Base-by-base conservation (phyloP, 1,140 invertebrate species). In the Coenobita brevimanus region DNA sequence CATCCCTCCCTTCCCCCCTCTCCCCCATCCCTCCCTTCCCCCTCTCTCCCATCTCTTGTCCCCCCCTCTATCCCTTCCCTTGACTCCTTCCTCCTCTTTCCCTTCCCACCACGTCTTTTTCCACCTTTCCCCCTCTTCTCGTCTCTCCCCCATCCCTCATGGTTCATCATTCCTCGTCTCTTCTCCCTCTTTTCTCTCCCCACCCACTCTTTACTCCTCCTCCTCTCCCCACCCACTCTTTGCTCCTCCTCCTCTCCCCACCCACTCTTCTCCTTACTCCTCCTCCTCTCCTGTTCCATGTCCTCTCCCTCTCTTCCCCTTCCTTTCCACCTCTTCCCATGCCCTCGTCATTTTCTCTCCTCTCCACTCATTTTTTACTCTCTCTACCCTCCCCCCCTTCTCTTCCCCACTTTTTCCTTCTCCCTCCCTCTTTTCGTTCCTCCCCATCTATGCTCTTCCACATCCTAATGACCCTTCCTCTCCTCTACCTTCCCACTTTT, bases 61-160 rank as follows among this genome's bases (percentile, higher is more conserved):
- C 46, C 57, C 46, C 60, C 46, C 60, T 43, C 81, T 50, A 24
- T 71, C 46, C 21, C 64, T 73, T 36, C n/a, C 50, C 43, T 57
- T 60, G 50, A n/a, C 33, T 75, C 50, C 41, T 41, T 73, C 50
- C 36, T 21, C 27, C 46, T 57, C 60, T 41, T 41, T 36, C 43
- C 43, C 38, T 78, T 41, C 46, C 46, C 43, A n/a, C 54, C 36
- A 36, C 15, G 38, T 8, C 24, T 71, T 54, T 71, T 43, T 41
- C 38, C 50, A 15, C 38, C 38, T 41, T 3, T 36, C 38, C 8
- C n/a, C 24, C 36, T 80, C 36, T 80, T 27, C 57, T 64, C 33
- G 17, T 38, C 17, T 57, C 17, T 57, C 43, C 38, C 33, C 15
- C 38, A 3, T 64, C 62, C 4, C 27, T 2, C 69, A 30, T 36